These are phyloP conservation scores for Ptychochromis oligacanthus DNA, from an alignment of 2,113 vertebrate species.

Conservation along the genomic window DNA sequence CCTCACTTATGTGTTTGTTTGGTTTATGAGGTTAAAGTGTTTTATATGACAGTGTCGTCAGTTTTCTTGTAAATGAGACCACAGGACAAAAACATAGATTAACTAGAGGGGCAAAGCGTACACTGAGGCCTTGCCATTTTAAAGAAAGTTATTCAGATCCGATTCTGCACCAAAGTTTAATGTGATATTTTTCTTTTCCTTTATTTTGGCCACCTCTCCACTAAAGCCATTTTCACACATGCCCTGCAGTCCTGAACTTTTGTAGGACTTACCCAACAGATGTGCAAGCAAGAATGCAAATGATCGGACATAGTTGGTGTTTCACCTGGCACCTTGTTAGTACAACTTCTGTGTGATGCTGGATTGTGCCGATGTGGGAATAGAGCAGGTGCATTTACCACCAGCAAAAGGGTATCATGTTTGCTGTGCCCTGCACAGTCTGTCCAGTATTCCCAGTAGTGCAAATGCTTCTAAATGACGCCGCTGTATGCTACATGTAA, in stretches of 20 bases:
- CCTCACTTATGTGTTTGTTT: not conserved
- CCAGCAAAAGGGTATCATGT: accelerated
- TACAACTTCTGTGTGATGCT: too few species aligned
- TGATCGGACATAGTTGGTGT: not conserved
- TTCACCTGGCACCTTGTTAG: not conserved
- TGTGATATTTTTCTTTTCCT: accelerated
- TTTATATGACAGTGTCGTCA: not conserved
- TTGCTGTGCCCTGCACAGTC: not conserved
- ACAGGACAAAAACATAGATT: not conserved
- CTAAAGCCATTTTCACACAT: not conserved
- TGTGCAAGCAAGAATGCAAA: too few species aligned
- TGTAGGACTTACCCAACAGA: too few species aligned
- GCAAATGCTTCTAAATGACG: accelerated
- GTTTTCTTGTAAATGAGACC: not conserved
- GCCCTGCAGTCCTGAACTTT: not conserved
- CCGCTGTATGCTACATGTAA: not conserved
- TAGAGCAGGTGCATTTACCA: not conserved
- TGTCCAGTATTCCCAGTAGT: not conserved
- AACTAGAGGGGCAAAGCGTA: not conserved
- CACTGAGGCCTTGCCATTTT: not conserved
- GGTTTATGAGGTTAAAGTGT: not conserved
- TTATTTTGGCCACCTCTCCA: not conserved
- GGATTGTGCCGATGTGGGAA: not conserved
- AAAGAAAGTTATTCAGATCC: not conserved
- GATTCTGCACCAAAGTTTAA: accelerated